phyloP scores from a whole-genome alignment of 2,888 invertebrate genomes.

The Campoletis raptor region DNA sequence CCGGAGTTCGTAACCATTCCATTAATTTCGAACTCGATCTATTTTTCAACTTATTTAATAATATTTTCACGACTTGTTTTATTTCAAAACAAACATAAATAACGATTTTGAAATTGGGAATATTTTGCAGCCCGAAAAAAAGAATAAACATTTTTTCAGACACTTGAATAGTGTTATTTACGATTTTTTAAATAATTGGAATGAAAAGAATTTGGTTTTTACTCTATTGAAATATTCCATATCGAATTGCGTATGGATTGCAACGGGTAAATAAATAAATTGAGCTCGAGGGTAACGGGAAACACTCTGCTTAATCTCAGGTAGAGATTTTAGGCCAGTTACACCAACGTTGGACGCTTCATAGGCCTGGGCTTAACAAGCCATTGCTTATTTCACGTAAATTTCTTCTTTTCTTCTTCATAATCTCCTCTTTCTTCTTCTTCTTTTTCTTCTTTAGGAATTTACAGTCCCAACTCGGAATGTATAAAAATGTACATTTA shows the following conservation, averaged over 20 bases:
- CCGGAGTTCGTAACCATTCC: slow-evolving; percentile 12
- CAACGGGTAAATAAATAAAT: not conserved
- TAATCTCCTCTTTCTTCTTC: not conserved
- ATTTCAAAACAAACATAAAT: not conserved
- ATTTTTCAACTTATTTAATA: not conserved
- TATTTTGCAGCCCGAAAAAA: not conserved
- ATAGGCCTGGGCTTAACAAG: slow-evolving; percentile 41
- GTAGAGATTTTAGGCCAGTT: slow-evolving; percentile 58
- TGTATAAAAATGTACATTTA: slow-evolving; percentile 72
- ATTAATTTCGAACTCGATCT: slow-evolving; percentile 3
- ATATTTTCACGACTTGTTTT: not conserved
- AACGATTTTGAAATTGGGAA: not conserved
- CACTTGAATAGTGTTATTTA: not conserved
- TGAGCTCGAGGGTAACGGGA: slow-evolving; percentile 7
- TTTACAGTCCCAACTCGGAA: slow-evolving; percentile 64
- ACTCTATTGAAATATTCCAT: not conserved
- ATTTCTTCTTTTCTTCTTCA: slow-evolving; percentile 33
- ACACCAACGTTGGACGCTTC: slow-evolving; percentile 37
- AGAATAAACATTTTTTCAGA: too few species aligned
- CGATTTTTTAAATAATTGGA: not conserved
- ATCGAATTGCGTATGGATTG: not conserved
- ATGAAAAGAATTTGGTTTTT: not conserved
- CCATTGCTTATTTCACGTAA: slow-evolving; percentile 31
- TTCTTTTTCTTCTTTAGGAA: slow-evolving; percentile 45
- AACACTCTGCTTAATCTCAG: slow-evolving; percentile 17